A percentile compares a stretch with the other conserved stretches of the same genome.
These are phyloP conservation scores for Nematostella vectensis DNA, from an alignment of 92 coral and sea anemone genomes.

Conservation along the genomic window DNA sequence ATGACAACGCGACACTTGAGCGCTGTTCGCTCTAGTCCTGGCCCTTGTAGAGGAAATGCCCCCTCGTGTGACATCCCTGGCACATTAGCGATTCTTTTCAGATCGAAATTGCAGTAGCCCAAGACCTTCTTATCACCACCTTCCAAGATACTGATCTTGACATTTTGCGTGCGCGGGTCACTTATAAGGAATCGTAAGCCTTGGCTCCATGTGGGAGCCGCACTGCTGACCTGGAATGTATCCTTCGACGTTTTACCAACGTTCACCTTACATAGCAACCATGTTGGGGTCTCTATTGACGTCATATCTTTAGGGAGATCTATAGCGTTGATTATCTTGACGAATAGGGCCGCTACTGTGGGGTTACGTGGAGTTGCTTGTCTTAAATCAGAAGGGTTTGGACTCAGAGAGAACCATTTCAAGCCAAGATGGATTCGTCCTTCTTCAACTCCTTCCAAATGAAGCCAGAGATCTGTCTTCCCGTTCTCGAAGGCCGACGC, in stretches of 20 bases:
- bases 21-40: constrained; percentile 34
- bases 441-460: constrained; percentile 65
- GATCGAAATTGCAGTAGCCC: constrained; percentile 45
- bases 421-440: constrained; percentile 64
- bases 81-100: constrained; percentile 50
- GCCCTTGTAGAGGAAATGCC: constrained; percentile 54
- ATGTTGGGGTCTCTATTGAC: constrained; percentile 32
- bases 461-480: constrained; percentile 70
- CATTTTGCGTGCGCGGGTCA: constrained; percentile 55
- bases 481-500: constrained; percentile 56
- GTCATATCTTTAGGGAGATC: constrained; percentile 54
- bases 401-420: constrained; percentile 65
- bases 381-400: constrained; percentile 50
- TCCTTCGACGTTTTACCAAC: constrained; percentile 50
- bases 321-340: constrained; percentile 55
- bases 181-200: constrained; percentile 66
- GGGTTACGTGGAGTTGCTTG: constrained; percentile 47
- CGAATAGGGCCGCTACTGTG: constrained; percentile 69
- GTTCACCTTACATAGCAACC: constrained; percentile 59
- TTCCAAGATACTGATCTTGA: constrained; percentile 47
- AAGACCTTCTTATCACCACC: constrained; percentile 29
- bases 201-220: constrained; percentile 58
- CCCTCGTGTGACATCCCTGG: constrained; percentile 77
- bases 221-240: constrained; percentile 46
- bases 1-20: constrained; percentile 66